phyloP scores from a whole-genome alignment of 2,888 invertebrate genomes.

The Taphrorychus bicolor region DNA sequence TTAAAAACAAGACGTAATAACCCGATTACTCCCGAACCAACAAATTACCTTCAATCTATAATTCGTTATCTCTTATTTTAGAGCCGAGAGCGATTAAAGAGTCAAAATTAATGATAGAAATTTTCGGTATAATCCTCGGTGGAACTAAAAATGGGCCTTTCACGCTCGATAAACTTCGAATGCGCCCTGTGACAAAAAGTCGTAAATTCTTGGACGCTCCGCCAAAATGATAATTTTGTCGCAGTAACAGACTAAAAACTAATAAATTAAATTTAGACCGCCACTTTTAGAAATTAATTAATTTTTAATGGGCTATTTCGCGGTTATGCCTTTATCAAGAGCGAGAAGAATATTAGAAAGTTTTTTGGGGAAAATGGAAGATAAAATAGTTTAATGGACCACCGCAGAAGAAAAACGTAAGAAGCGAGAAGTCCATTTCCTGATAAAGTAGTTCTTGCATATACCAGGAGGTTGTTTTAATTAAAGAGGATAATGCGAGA shows the following conservation, averaged over 20 bases:
- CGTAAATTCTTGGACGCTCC: conserved; percentile 23
- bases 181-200: conserved; percentile 21
- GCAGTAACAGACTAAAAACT: conserved; percentile 27
- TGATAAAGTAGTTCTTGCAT: too few species aligned
- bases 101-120: conserved; percentile 9
- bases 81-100: conserved; percentile 1
- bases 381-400: conserved; percentile 26
- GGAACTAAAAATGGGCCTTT: conserved; percentile 21
- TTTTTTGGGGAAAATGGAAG: conserved; percentile 7
- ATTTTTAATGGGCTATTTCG: conserved; percentile 32
- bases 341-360: conserved; percentile 16
- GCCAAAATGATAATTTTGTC: conserved; percentile 31
- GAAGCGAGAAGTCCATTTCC: too few species aligned
- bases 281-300: conserved; percentile 29
- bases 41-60: conserved; percentile 6
- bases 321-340: conserved; percentile 20
- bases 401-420: not conserved
- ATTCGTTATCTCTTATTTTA: conserved; percentile 13
- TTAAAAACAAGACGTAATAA: not conserved
- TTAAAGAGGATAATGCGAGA: not conserved
- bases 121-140: conserved; percentile 1
- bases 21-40: not conserved
- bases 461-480: not conserved
- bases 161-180: conserved; percentile 32
- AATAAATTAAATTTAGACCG: conserved; percentile 33